phyloP scores from a whole-genome alignment of 1,140 invertebrate species.

The Tetragonula clypearis region DNA sequence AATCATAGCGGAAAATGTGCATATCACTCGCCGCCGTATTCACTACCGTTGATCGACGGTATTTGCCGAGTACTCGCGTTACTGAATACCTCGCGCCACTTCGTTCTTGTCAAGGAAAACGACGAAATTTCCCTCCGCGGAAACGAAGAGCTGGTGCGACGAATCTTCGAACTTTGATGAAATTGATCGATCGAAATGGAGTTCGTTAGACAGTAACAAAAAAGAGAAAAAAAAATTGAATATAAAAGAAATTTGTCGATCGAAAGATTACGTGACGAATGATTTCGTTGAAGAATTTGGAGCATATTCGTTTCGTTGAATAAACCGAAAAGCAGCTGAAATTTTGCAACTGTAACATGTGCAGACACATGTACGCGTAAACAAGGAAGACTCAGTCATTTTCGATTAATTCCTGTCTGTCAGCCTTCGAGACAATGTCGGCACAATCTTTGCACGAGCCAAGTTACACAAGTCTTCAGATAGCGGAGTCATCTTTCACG shows the following conservation, averaged over 20 bases:
- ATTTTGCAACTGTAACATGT: not conserved
- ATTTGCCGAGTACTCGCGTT: not conserved
- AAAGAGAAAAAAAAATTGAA: too few relatives aligned
- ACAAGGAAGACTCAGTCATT: not conserved
- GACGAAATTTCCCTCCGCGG: not conserved
- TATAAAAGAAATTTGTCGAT: too few relatives aligned
- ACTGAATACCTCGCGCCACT: not conserved
- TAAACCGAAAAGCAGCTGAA: not conserved
- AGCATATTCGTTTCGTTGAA: too few relatives aligned
- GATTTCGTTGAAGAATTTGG: too few relatives aligned
- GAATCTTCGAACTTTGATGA: not conserved
- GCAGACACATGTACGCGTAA: not conserved
- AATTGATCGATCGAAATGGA: too few relatives aligned
- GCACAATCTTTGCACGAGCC: not conserved
- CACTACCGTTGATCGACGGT: not conserved
- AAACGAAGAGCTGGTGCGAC: not conserved
- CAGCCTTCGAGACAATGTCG: not conserved
- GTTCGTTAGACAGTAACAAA: too few relatives aligned
- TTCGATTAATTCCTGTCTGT: not conserved
- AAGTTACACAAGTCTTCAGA: not conserved
- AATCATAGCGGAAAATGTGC: slow-evolving; percentile 7
- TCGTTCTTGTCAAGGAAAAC: not conserved
- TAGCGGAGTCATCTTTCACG: not conserved
- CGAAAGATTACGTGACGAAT: too few relatives aligned
- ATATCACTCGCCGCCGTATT: not conserved